Evolutionary conservation across 2,888 invertebrate genomes (phyloP), one percentile per base, ranked within the genome.

Genomic region (Pteria penguin): DNA sequence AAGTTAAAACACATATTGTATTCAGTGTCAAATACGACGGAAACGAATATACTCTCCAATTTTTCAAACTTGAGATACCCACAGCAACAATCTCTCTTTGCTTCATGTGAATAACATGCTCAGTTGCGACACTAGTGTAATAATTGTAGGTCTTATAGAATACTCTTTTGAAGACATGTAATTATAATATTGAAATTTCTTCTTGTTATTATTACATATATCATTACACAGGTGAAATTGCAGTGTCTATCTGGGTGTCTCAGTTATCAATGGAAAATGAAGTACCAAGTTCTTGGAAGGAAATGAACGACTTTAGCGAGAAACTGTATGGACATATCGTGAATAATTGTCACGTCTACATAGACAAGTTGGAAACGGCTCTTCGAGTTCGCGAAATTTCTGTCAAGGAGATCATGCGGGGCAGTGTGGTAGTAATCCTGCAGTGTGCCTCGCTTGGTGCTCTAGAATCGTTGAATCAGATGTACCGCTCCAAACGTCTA

Each of bases 381-480:
- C 54, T 80, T 54, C 65, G 70, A 29, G 61, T 78, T 52, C 45
- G 60, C 18, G 80, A 75, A 14, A 55, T 82, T 24, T 60, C 33
- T 22, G 76, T 80, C 3, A 63, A 62, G 31, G 69, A 67, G 11
- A 67, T 82, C 31, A 74, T 63, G 24, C 24, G 63, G 22, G 80
- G 76, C 18, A 78, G 76, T 32, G 32, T 82, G 11, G 55, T 65
- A 31, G 54, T 78, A 2, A 55, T 58, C 24, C 65, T 65, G 75
- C 72, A 79, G 18, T 84, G 84, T 65, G 76, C 72, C 52, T 78
- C 73, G 45, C 76, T 86, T 2, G 84, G 84, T 8, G 82, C 82
- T 8, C 75, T 86, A n/a, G 85, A 84, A 71, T 78, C 76, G 27
- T 69, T 86, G 4, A 76, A 82, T 29, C 82, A 83, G 55, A 79